Percentiles rank a stretch among this genome's conserved stretches.
These are phyloP conservation scores for Myrmophylax atrothorax DNA, from an alignment of 2,113 vertebrate species.

Conservation along the genomic window DNA sequence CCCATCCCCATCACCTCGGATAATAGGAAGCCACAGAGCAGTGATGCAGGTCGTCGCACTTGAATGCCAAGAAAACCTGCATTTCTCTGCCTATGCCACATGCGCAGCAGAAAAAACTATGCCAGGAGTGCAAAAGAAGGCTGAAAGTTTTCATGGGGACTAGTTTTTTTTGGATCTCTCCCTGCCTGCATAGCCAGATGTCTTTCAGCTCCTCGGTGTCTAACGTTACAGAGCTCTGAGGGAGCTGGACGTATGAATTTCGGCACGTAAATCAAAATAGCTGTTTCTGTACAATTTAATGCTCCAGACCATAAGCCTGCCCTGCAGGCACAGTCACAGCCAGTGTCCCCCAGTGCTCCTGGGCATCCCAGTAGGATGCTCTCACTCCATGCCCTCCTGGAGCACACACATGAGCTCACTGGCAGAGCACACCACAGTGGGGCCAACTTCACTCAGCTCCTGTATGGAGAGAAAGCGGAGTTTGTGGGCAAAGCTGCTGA, in stretches of 20 bases:
- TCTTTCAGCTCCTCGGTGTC: neutral
- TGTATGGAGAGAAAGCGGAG: rapidly evolving
- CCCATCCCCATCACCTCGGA: rapidly evolving
- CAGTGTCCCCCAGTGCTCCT: neutral
- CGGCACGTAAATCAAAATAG: neutral
- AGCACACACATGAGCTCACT: rapidly evolving
- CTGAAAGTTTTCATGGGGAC: conserved; percentile 6
- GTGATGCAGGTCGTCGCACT: neutral
- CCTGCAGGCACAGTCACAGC: neutral
- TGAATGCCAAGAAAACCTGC: neutral
- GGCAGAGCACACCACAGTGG: neutral
- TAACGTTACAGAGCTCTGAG: neutral
- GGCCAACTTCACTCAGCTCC: neutral
- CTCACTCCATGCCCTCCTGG: neutral
- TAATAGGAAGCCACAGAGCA: neutral
- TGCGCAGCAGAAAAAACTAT: neutral
- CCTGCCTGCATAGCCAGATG: neutral
- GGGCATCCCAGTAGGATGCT: neutral
- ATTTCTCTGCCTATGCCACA: neutral
- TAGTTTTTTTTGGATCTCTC: neutral
- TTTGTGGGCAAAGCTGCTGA: neutral
- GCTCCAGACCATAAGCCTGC: neutral
- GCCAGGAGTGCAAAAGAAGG: neutral
- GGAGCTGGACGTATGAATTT: neutral
- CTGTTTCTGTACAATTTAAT: neutral